These are phyloP conservation scores for Zhuqinia jingwanae DNA, from an alignment of 2,888 invertebrate species.

Conservation along the genomic window DNA sequence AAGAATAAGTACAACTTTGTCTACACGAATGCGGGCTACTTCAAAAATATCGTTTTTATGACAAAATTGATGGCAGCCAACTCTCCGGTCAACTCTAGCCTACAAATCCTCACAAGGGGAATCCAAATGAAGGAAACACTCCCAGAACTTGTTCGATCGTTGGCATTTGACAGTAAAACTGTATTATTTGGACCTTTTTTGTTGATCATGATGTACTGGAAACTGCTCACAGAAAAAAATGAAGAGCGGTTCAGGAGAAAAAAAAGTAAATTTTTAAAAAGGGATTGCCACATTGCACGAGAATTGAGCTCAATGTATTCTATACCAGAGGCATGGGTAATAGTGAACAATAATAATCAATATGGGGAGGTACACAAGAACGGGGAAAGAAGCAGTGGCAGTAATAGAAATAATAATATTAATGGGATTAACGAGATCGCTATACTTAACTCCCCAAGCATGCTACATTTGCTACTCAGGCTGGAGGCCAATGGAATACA, in stretches of 20 bases:
- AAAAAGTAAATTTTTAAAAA: constrained; percentile 17
- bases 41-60: constrained; percentile 57
- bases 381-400: neutral
- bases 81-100: constrained; percentile 23
- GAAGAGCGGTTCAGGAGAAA: constrained; percentile 15
- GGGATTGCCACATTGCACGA: constrained; percentile 58
- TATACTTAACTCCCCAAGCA: constrained; percentile 7
- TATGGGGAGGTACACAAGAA: neutral
- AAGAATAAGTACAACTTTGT: constrained; percentile 42
- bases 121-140: constrained; percentile 45
- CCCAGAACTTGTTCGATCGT: constrained; percentile 11
- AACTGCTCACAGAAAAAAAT: constrained; percentile 45
- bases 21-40: constrained; percentile 47
- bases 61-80: constrained; percentile 36
- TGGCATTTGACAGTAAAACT: constrained; percentile 46
- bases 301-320: constrained; percentile 44
- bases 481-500: constrained; percentile 60
- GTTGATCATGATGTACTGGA: constrained; percentile 58
- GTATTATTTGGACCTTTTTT: constrained; percentile 58
- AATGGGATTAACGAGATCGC: neutral
- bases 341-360: neutral
- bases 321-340: constrained; percentile 54
- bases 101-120: neutral
- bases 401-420: neutral
- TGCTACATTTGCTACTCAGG: constrained; percentile 34